Conservation (phyloP, 1,140 invertebrate genomes). For the Drosophila saltans region DNA sequence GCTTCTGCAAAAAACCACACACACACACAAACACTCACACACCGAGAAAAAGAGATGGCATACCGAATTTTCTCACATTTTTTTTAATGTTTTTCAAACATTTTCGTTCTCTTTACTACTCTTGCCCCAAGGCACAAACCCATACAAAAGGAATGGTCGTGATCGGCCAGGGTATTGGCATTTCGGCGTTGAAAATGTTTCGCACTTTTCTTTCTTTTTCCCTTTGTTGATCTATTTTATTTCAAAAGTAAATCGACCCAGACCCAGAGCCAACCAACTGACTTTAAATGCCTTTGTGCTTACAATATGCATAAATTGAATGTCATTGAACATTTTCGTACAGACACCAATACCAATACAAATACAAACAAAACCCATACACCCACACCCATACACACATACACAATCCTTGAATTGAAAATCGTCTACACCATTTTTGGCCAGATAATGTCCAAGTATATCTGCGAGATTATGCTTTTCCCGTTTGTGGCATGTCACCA, state of each 20-base stretch:
- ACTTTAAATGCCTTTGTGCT: slow-evolving; percentile 70
- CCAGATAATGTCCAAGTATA: slow-evolving; percentile 1
- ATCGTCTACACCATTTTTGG: slow-evolving; percentile 48
- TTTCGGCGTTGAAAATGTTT: neutral
- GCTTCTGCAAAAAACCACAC: slow-evolving; percentile 49
- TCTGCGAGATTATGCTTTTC: no score
- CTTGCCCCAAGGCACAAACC: slow-evolving; percentile 29
- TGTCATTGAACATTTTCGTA: slow-evolving; percentile 52
- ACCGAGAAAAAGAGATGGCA: neutral
- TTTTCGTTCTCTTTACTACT: slow-evolving; percentile 22
- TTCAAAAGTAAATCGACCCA: neutral
- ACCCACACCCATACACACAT: neutral
- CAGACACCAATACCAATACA: slow-evolving; percentile 14
- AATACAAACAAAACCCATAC: neutral
- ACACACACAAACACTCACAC: slow-evolving; percentile 14
- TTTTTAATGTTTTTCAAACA: slow-evolving; percentile 17
- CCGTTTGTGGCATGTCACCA: no score
- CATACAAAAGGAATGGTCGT: neutral
- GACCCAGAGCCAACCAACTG: slow-evolving; percentile 21
- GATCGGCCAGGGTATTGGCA: neutral
- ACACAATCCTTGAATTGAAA: slow-evolving; percentile 50
- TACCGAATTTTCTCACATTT: slow-evolving; percentile 6
- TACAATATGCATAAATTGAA: slow-evolving; percentile 61
- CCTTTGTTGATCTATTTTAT: slow-evolving; percentile 10
- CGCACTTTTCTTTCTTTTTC: neutral